Base-by-base conservation (phyloP, 2,797 vertebrate species). In the Hyperoplus immaculatus region DNA sequence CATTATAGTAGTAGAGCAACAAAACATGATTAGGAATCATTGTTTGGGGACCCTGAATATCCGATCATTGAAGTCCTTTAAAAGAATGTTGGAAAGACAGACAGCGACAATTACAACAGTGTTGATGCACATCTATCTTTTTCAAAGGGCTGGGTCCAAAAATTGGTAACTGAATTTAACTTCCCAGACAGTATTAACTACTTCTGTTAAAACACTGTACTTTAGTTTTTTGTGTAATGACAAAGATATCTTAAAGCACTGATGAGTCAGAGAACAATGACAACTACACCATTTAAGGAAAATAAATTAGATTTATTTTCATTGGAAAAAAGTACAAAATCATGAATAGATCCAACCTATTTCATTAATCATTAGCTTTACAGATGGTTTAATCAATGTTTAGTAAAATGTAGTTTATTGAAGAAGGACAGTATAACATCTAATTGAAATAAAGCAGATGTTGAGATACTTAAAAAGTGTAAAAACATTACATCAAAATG, bases 261-360 rank as follows among this genome's bases (percentile, higher is more conserved):
- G 41, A 36, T 67, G 11, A 76, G 14, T 56, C 50, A 42, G 3
- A 60, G 46, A 64, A 11, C 18, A 3, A 21, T 5, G 13, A 42
- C 10, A 56, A 47, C 10, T 14, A 1, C 9, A 39, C 49, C 9
- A 67, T 4, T 51, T 39, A 29, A 29, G 29, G 10, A 72, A 61
- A 72, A 68, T 53, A 75, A 50, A 13, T 10, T 7, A 8, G 0
- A 50, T 79, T 67, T 69, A 70, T 57, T 70, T 57, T 59, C 29
- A 69, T 58, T 49, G 38, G 12, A 61, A 66, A 79, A 75, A 11
- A 51, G 0, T 7, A 45, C n/a, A 61, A 29, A 57, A 60, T 45
- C 54, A 29, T 21, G 0, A 79, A 68, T 11, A 64, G 0, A 43
- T 56, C 7, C 63, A 57, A 8, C 10, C 0, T 1, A 47, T 62